Evolutionary conservation across 2,888 invertebrate genomes (phyloP), one percentile per base, ranked within the genome.

Genomic region (Lycophotia porphyrea): DNA sequence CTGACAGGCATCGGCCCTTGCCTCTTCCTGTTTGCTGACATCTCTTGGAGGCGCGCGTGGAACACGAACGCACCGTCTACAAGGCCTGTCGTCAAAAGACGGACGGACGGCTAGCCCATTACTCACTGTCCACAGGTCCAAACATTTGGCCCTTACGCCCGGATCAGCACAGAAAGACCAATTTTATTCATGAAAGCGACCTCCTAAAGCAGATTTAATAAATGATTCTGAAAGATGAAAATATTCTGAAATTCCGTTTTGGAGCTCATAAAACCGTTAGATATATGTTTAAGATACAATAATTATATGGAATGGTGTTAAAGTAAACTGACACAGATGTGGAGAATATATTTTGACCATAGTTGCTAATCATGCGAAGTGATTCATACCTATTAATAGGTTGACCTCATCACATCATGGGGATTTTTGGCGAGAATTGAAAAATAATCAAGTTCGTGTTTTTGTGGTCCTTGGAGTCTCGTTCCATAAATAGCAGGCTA

Each of bases 291-390:
- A 47, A 13, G 13, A 47, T 71, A 24, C 42, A 34, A 58, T 78
- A 58, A 76, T 52, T 52, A 66, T 66, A 61, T 76, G 67, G 24
- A 39, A 49, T 42, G 49, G 39, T 47, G 68, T 27, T 71, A 72
- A 65, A 72, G 64, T 80, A 84, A 84, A 84, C 80, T 52, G 24
- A 73, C 64, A 72, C 80, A 80, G 58, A 80, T 80, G 80, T 68
- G 55, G 8, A 52, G 39, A 60, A 49, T 61, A 24, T 42, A 63
- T n/a, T 63, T 71, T 80, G 63, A 36, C 71, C 67, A 65, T 71
- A 71, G 71, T 63, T 9, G 39, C 65, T 42, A 42, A 80, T 39
- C 39, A 68, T 47, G 58, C n/a, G 27, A 52, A 36, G 34, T 68
- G 78, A 79, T 42, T 83, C 78, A 83, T 55, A 4, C 0, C 55